Evolutionary conservation across 2,113 vertebrate genomes (phyloP).

Genomic region (Carettochelys insculpta): DNA sequence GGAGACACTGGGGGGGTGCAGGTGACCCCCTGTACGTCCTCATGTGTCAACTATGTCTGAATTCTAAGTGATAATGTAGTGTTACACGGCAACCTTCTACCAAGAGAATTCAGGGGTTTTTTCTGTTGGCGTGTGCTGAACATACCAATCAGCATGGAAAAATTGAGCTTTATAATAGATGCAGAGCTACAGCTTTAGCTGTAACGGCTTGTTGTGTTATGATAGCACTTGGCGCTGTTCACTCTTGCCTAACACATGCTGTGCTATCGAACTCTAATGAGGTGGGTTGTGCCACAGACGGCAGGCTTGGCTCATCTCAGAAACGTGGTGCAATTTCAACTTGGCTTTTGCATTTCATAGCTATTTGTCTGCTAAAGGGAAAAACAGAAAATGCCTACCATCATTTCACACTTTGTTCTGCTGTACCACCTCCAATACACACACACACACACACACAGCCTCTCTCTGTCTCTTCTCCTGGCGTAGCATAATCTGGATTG

Average conservation of each 20-base stretch:
- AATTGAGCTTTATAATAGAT: neutral
- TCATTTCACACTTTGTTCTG: neutral
- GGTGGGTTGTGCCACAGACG: neutral
- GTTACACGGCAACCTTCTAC: too few species aligned
- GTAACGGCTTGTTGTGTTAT: neutral
- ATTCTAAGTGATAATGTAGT: too few species aligned
- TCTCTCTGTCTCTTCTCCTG: too few species aligned
- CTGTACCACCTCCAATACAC: neutral
- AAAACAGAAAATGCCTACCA: neutral
- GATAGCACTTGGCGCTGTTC: neutral
- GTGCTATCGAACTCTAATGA: neutral
- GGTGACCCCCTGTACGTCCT: too few species aligned
- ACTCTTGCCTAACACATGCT: neutral
- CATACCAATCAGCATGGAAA: neutral
- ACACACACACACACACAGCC: too few species aligned
- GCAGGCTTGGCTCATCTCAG: neutral
- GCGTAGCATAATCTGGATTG: neutral
- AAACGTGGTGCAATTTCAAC: slow-evolving; percentile 2
- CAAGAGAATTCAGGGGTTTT: too few species aligned
- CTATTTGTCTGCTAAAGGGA: neutral
- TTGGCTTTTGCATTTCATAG: neutral
- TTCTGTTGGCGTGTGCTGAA: neutral
- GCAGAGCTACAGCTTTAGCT: neutral
- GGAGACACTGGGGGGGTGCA: too few species aligned
- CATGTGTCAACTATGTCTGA: too few species aligned